A percentile compares a stretch with the other conserved stretches of the same genome.
Conservation (phyloP, 1,140 invertebrate genomes). For the Euwallacea similis region DNA sequence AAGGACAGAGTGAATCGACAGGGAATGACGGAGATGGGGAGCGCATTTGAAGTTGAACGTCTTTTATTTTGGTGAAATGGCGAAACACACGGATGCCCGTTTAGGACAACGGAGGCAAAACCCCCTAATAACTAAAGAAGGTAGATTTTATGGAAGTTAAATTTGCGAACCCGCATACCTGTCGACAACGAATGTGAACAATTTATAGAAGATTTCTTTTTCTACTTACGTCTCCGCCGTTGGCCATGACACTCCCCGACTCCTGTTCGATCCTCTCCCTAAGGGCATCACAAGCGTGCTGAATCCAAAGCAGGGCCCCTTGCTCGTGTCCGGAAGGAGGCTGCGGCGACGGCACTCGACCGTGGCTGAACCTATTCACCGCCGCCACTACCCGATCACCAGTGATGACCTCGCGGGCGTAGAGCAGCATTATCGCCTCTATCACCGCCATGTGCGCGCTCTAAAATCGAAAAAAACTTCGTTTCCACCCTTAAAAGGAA, state of each 20-base stretch:
- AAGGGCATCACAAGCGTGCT: constrained; percentile 78
- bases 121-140: too few species aligned
- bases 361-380: constrained; percentile 69
- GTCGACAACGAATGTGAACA: too few species aligned
- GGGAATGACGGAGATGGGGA: too few species aligned
- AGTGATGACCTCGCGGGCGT: constrained; percentile 90
- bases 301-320: constrained; percentile 89
- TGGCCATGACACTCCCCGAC: constrained; percentile 43
- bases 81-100: too few species aligned
- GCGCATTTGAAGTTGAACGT: too few species aligned
- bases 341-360: constrained; percentile 55
- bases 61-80: too few species aligned
- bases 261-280: constrained; percentile 64
- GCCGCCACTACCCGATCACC: constrained; percentile 85
- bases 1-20: too few species aligned
- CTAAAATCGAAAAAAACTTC: constrained; percentile 59
- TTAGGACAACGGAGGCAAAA: too few species aligned
- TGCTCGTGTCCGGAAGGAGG: constrained; percentile 78
- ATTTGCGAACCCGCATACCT: too few species aligned
- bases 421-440: constrained; percentile 94
- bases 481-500: neutral
- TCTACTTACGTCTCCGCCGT: constrained; percentile 47
- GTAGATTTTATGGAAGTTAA: too few species aligned
- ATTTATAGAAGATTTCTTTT: too few species aligned
- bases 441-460: constrained; percentile 95